These are phyloP conservation scores for Bacillus rossius DNA, from an alignment of 1,140 invertebrate genomes.

Conservation along the genomic window DNA sequence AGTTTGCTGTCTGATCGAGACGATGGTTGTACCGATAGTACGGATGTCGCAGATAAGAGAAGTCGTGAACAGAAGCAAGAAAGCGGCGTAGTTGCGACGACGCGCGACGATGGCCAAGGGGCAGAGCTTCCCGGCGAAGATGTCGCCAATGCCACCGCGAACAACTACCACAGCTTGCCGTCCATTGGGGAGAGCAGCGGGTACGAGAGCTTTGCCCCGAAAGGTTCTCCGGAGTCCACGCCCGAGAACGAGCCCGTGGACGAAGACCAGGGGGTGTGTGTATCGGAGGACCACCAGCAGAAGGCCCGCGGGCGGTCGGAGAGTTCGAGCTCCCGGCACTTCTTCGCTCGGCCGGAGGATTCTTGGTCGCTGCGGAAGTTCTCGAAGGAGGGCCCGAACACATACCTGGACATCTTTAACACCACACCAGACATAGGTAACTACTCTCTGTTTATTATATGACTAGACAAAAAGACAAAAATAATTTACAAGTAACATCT, in stretches of 20 bases:
- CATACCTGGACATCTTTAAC: slow-evolving; percentile 42
- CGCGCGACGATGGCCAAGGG: neutral
- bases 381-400: too few species aligned
- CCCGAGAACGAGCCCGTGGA: slow-evolving; percentile 35
- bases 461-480: too few species aligned
- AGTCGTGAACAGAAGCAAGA: neutral
- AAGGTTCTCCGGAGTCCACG: slow-evolving; percentile 42
- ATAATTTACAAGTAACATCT: too few species aligned
- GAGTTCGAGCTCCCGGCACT: too few species aligned
- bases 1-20: neutral
- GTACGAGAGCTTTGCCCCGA: slow-evolving; percentile 74
- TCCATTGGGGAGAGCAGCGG: slow-evolving; percentile 77
- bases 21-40: too few species aligned
- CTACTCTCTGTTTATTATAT: neutral
- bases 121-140: neutral
- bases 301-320: neutral
- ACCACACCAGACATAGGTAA: slow-evolving; percentile 39
- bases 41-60: neutral
- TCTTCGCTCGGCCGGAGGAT: too few species aligned
- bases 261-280: slow-evolving; percentile 10
- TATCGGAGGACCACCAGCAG: neutral
- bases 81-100: neutral
- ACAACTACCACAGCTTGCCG: slow-evolving; percentile 49
- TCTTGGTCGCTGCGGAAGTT: too few species aligned
- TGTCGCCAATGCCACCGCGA: neutral